Base-by-base conservation (phyloP, 2,888 invertebrate genomes). In the Cataglyphis livida region DNA sequence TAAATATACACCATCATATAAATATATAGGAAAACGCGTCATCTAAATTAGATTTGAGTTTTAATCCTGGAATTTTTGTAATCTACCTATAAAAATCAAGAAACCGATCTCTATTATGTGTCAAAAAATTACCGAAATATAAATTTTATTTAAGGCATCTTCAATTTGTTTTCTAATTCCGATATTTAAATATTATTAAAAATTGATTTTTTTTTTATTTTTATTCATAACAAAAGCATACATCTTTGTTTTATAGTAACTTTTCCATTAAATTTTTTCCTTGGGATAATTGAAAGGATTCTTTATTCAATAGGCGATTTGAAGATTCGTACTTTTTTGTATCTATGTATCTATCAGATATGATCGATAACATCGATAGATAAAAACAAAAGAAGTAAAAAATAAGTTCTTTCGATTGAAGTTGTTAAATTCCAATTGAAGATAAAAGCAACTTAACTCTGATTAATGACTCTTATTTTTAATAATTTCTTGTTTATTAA, bases 271-370 rank as follows among this genome's bases (percentile, higher is more conserved):
- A 62, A 35, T 64, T 25, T 66, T 57, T 28, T 41, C 10, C n/a
- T 32, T 32, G 15, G 21, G n/a, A 10, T 15, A 25, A 2, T 12
- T 54, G 15, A 65, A 41, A 66, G 21, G 12, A 57, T 12, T n/a
- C n/a, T 66, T 65, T 21, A 7, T 51, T 3, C 18, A 10, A 35
- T 64, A 12, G 18, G 1, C 4, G 21, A 25, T 38, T 66, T 57
- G 15, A 76, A 28, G 41, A 12, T 9, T 57, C 21, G 28, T 41
- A 54, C 15, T 57, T 76, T 35, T 64, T 76, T 66, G 12, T 35
- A 65, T 54, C 54, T n/a, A 7, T 25, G 5, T 15, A 10, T 18
- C 15, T 38, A 25, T 65, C 38, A 54, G 18, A 74, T 61, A 38
- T 62, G n/a, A 76, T 75, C 18, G 35, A 35, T 51, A 64, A 51